These are phyloP conservation scores for Drosophila atroscutellata DNA, from an alignment of 2,888 invertebrate species.

Conservation along the genomic window DNA sequence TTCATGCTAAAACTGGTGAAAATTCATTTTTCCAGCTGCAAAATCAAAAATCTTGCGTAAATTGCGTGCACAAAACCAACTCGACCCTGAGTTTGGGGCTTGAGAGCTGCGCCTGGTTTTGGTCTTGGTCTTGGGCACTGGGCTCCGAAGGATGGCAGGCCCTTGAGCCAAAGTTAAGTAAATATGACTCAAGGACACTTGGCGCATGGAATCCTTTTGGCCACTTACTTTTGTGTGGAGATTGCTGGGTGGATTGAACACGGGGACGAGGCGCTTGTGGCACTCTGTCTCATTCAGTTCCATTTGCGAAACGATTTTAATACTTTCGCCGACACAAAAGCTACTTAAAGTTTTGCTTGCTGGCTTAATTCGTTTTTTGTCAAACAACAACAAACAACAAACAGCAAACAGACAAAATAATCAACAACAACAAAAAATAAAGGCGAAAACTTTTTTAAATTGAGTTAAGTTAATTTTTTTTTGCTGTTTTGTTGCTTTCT, in stretches of 20 bases:
- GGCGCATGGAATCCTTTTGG: constrained; percentile 70
- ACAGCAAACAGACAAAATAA: constrained; percentile 53
- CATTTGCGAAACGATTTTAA: constrained; percentile 73
- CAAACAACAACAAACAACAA: constrained; percentile 68
- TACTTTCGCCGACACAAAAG: constrained; percentile 73
- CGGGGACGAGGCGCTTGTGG: background rate
- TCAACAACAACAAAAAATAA: constrained; percentile 39
- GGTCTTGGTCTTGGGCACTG: constrained; percentile 5
- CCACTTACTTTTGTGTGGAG: constrained; percentile 65
- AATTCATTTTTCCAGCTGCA: constrained; percentile 55
- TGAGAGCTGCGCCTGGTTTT: background rate
- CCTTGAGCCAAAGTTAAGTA: constrained; percentile 72
- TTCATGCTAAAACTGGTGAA: constrained; percentile 36
- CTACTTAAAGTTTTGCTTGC: constrained; percentile 76
- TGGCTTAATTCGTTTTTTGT: constrained; percentile 76
- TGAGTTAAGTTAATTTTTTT: constrained; percentile 74
- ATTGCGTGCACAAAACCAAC: constrained; percentile 35
- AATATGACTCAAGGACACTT: constrained; percentile 78
- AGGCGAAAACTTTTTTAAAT: constrained; percentile 68
- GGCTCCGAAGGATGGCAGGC: constrained; percentile 30
- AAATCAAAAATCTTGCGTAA: constrained; percentile 61
- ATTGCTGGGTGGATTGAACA: background rate
- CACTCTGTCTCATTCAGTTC: constrained; percentile 41
- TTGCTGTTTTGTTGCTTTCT: constrained; percentile 24
- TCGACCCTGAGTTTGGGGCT: constrained; percentile 10